Evolutionary conservation across 2,797 vertebrate genomes (phyloP).

Genomic region (Labeo calbasu): DNA sequence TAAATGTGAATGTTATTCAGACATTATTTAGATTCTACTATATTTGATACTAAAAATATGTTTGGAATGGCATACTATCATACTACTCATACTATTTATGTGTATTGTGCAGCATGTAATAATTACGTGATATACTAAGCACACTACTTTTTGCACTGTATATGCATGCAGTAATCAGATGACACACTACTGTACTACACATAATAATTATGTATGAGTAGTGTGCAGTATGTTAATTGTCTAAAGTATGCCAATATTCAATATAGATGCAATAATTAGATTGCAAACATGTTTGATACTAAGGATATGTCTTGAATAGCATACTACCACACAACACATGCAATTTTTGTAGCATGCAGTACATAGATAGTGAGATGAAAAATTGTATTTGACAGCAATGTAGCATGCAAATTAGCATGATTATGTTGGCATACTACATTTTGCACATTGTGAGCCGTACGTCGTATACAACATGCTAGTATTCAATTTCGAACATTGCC

Average conservation of each 20-base stretch:
- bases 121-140: neutral
- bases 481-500: neutral
- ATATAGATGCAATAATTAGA: neutral
- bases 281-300: neutral
- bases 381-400: neutral
- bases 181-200: neutral
- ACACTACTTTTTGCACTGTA: neutral
- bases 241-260: neutral
- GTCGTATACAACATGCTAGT: neutral
- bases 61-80: neutral
- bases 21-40: neutral
- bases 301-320: neutral
- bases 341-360: neutral
- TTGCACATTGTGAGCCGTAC: neutral
- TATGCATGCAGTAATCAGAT: neutral
- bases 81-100: neutral
- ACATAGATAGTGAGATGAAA: neutral
- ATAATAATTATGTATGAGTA: neutral
- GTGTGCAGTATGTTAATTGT: neutral
- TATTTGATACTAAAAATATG: neutral
- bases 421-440: constrained; percentile 7
- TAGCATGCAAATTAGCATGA: neutral
- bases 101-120: neutral
- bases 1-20: neutral
- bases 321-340: neutral